phyloP scores from a whole-genome alignment of 2,888 invertebrate species.

The Chromoteleia sp. region DNA sequence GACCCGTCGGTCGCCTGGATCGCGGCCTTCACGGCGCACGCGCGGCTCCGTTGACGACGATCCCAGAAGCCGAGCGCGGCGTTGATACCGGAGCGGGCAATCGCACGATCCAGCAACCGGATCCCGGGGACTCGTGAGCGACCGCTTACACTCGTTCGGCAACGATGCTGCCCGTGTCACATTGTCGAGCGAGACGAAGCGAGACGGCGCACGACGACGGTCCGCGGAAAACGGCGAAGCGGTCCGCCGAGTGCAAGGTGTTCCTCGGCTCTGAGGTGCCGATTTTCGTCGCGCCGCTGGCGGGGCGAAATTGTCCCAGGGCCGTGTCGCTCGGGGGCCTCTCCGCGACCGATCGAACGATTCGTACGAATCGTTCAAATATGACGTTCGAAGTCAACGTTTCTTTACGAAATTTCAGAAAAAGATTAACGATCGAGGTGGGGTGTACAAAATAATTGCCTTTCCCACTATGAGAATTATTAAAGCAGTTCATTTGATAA shows the following conservation, averaged over 20 bases:
- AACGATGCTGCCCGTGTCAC: conserved; percentile 28
- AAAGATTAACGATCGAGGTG: no score
- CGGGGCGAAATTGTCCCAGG: conserved; percentile 36
- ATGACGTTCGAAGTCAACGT: no score
- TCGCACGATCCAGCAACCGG: conserved; percentile 16
- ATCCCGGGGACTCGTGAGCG: conserved; percentile 22
- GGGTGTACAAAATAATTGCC: no score
- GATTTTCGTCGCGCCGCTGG: conserved; percentile 35
- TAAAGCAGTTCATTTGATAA: no score
- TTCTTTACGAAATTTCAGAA: no score
- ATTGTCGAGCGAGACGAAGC: conserved; percentile 9
- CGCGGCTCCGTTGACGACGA: no score
- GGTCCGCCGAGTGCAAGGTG: conserved; percentile 26
- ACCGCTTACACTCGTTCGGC: conserved; percentile 28
- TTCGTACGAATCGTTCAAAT: no score
- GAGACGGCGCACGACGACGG: background rate
- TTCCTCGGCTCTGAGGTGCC: conserved; percentile 13
- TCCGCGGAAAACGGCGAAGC: conserved; percentile 2
- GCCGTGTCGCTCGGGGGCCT: conserved; percentile 4
- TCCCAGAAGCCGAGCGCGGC: no score
- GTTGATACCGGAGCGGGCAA: conserved; percentile 14
- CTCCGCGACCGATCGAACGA: background rate
- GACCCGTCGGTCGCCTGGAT: conserved; percentile 23
- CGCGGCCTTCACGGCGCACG: conserved; percentile 18
- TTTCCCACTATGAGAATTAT: no score